Conservation (phyloP, 2,888 invertebrate genomes). For the Phlogophora meticulosa region DNA sequence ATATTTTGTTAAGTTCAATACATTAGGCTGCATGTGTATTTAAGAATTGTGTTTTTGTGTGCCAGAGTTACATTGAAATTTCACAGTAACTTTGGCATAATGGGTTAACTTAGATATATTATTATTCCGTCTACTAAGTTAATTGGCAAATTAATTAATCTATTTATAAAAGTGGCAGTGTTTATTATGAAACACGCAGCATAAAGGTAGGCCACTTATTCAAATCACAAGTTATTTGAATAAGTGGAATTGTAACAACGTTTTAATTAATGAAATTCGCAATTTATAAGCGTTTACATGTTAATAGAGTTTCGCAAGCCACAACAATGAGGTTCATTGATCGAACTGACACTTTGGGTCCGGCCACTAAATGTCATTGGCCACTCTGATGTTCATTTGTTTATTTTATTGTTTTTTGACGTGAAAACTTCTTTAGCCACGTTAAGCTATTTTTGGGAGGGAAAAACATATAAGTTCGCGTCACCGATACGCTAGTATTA, state of each 20-base stretch:
- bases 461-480: no score
- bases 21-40: no score
- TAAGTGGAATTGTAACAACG: constrained; percentile 52
- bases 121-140: constrained; percentile 20
- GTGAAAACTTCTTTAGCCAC: no score
- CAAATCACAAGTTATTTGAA: constrained; percentile 51
- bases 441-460: no score
- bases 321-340: constrained; percentile 85
- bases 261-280: constrained; percentile 66
- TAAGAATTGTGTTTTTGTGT: no score
- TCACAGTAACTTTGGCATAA: background rate
- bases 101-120: background rate
- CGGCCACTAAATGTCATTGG: constrained; percentile 63
- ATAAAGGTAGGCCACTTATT: constrained; percentile 46
- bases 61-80: no score
- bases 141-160: constrained; percentile 29
- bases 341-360: constrained; percentile 71
- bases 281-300: constrained; percentile 64
- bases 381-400: constrained; percentile 43
- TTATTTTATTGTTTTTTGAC: constrained; percentile 11
- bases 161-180: constrained; percentile 38
- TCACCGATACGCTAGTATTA: no score
- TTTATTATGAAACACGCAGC: constrained; percentile 45
- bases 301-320: constrained; percentile 82
- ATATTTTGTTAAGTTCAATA: no score